phyloP scores from a whole-genome alignment of 2,797 vertebrate species.

The Erpetoichthys calabaricus region DNA sequence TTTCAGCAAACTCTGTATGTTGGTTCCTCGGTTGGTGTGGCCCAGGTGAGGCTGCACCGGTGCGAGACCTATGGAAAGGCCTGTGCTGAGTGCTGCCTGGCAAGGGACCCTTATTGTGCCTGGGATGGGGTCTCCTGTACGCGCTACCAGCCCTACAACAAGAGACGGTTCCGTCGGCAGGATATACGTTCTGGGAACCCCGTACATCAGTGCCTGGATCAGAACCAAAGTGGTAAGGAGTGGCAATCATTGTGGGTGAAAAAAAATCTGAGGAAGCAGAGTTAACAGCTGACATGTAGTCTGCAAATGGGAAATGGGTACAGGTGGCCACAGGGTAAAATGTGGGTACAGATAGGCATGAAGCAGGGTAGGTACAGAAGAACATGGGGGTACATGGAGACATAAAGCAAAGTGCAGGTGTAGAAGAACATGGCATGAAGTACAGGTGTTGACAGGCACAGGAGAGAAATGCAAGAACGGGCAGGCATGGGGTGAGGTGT shows the following conservation, averaged over 20 bases:
- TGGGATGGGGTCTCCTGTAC: constrained; percentile 76
- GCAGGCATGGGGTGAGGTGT: background rate
- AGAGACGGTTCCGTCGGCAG: constrained; percentile 71
- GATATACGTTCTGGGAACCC: constrained; percentile 66
- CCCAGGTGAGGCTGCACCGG: constrained; percentile 68
- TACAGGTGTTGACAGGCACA: background rate
- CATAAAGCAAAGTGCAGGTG: background rate
- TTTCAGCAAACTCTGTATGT: constrained; percentile 71
- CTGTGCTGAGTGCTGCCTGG: constrained; percentile 86
- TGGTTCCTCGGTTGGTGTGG: constrained; percentile 64
- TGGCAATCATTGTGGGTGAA: background rate
- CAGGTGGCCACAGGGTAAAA: too few species aligned
- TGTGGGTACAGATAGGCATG: too few species aligned
- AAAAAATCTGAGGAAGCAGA: background rate
- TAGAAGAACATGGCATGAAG: background rate
- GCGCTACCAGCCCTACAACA: constrained; percentile 50
- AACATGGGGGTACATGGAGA: background rate
- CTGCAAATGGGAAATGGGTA: background rate
- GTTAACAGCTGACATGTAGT: background rate
- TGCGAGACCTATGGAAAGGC: constrained; percentile 78
- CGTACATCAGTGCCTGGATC: constrained; percentile 68
- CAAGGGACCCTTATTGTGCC: constrained; percentile 82
- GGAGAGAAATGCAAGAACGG: background rate
- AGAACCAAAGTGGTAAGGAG: constrained; percentile 62
- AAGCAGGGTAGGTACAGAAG: background rate